Conservation (phyloP, 2,797 vertebrate species). For the Calcarius lapponicus region DNA sequence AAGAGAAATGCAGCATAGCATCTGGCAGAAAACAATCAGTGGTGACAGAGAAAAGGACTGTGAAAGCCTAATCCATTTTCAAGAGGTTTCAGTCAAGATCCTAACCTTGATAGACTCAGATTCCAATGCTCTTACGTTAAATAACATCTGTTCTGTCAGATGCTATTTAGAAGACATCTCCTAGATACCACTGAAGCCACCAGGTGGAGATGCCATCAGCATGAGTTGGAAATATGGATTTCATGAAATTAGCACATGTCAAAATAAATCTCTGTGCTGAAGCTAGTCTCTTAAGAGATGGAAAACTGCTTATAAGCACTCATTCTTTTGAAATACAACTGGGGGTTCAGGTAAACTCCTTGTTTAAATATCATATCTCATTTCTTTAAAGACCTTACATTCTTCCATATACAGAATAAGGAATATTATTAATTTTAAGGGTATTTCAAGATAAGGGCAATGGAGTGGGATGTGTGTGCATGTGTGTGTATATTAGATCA, state of each 20-base stretch:
- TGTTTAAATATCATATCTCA: neutral
- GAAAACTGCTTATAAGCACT: neutral
- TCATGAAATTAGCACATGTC: neutral
- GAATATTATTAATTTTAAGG: neutral
- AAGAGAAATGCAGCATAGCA: neutral
- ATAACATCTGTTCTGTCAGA: neutral
- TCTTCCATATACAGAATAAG: neutral
- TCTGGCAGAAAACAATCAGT: neutral
- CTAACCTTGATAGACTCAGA: neutral
- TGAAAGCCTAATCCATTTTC: neutral
- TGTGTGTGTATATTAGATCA: neutral
- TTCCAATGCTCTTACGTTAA: neutral
- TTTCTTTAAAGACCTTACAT: neutral
- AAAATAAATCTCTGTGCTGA: neutral
- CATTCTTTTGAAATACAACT: neutral
- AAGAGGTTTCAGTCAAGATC: neutral
- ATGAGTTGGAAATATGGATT: neutral
- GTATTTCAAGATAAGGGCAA: neutral
- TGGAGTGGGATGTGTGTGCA: rapidly evolving
- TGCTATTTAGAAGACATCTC: neutral
- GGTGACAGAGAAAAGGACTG: neutral
- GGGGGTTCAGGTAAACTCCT: neutral
- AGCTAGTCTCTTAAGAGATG: neutral
- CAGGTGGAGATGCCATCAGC: neutral
- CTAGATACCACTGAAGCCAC: neutral